Percentiles rank a stretch among this genome's conserved stretches.
Evolutionary conservation across 2,797 vertebrate species (phyloP).

Genomic region (Echiichthys vipera): DNA sequence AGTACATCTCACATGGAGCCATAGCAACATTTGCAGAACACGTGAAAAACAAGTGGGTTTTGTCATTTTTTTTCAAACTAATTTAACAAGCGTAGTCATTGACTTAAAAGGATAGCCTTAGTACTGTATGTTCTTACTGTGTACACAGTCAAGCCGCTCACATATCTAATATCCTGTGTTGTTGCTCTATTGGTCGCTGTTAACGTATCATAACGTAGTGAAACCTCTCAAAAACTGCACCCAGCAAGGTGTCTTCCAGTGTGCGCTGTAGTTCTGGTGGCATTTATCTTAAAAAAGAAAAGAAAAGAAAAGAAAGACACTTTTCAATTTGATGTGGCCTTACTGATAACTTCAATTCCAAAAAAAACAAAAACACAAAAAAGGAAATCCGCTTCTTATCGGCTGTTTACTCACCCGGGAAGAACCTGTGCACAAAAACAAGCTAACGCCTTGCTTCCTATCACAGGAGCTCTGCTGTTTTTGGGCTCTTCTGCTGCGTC

Average conservation of each 20-base stretch:
- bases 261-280: slow-evolving; percentile 62
- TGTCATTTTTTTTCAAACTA: slow-evolving; percentile 62
- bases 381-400: slow-evolving; percentile 58
- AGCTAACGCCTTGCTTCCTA: slow-evolving; percentile 57
- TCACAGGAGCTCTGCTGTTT: slow-evolving; percentile 48
- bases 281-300: slow-evolving; percentile 50
- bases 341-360: slow-evolving; percentile 77
- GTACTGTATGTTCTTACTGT: slow-evolving; percentile 78
- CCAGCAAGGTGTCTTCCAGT: slow-evolving; percentile 72
- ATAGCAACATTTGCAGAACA: slow-evolving; percentile 71
- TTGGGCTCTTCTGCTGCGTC: slow-evolving; percentile 36
- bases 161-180: slow-evolving; percentile 75
- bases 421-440: slow-evolving; percentile 65
- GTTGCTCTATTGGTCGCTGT: slow-evolving; percentile 63
- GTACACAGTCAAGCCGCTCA: slow-evolving; percentile 69
- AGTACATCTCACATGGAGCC: slow-evolving; percentile 75
- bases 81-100: slow-evolving; percentile 66
- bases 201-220: slow-evolving; percentile 61
- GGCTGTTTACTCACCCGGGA: slow-evolving; percentile 70
- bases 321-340: slow-evolving; percentile 87
- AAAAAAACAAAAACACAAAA: neutral
- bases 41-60: slow-evolving; percentile 47
- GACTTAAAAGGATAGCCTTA: slow-evolving; percentile 79
- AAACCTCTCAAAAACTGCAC: slow-evolving; percentile 37
- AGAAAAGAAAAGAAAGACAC: slow-evolving; percentile 61